Evolutionary conservation across 2,797 vertebrate species (phyloP), one percentile per base, ranked within the genome.

Genomic region (Micromesistius poutassou): DNA sequence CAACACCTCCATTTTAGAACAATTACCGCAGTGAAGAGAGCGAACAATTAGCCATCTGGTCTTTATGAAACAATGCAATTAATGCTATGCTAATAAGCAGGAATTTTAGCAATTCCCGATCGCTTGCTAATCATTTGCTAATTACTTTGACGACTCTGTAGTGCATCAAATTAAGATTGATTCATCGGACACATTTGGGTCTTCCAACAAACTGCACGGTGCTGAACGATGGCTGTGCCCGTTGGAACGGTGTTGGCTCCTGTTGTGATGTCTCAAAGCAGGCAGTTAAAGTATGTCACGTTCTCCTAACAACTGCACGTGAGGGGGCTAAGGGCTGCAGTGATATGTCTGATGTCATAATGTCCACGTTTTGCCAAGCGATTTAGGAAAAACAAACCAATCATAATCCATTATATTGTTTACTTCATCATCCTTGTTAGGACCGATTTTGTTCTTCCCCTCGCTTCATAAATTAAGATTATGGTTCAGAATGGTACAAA

Each of bases 31-130:
- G 10, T 36, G 75, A 66, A 77, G 77, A 80, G 72, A 80, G 81
- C 77, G 87, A 88, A 88, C 91, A 89, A 93, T 94, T 93, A 94
- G 90, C 89, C 93, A 93, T 91, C 91, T 93, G 93, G 91, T 87
- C 91, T 86, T 90, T 90, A 89, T 93, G 90, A 93, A 93, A 93
- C 92, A 93, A 91, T 92, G 91, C 92, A 87, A 89, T 93, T 93
- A 87, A 90, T 91, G 92, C 86, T 90, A 89, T 91, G 91, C 85
- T 93, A 93, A 93, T 94, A 90, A 93, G 86, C 90, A 82, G 71
- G 87, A 93, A 90, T 93, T 88, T 84, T 72, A 87, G 87, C 89
- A 87, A 91, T 93, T 92, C 86, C 84, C 81, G 82, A 89, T 91
- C 87, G 87, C 89, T 90, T 80, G 83, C 90, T 92, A 93, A 93